Evolutionary conservation across 1,140 invertebrate genomes (phyloP).

Genomic region (Contarinia nasturtii): DNA sequence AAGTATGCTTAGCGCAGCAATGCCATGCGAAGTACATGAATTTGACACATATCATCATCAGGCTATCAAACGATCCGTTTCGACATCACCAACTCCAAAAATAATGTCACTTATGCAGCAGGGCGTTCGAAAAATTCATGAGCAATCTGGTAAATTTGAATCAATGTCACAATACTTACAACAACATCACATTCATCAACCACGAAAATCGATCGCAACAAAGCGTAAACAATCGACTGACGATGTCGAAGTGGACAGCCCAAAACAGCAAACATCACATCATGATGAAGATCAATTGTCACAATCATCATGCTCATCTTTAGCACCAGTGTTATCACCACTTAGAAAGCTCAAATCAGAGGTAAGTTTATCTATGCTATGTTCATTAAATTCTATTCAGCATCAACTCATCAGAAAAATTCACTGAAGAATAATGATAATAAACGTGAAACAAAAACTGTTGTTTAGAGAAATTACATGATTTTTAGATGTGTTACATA

Average conservation of each 20-base stretch:
- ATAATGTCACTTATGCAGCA: constrained; percentile 13
- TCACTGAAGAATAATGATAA: background rate
- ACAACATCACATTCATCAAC: constrained; percentile 1
- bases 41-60: constrained; percentile 8
- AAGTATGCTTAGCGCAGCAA: constrained; percentile 21
- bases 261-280: no score
- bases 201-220: background rate
- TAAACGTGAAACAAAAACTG: background rate
- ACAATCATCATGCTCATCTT: no score
- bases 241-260: no score
- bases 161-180: background rate
- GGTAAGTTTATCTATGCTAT: no score
- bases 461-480: background rate
- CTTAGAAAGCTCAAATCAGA: background rate
- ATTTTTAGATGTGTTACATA: background rate
- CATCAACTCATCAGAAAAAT: no score
- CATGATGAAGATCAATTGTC: no score
- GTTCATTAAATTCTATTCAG: no score
- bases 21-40: constrained; percentile 22
- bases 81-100: constrained; percentile 7
- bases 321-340: no score
- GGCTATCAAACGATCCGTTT: background rate
- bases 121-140: no score
- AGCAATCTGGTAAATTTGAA: background rate
- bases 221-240: no score